Percentiles rank a stretch among this genome's conserved stretches.
Evolutionary conservation across 2,797 vertebrate species (phyloP).

Genomic region (Tadarida brasiliensis): DNA sequence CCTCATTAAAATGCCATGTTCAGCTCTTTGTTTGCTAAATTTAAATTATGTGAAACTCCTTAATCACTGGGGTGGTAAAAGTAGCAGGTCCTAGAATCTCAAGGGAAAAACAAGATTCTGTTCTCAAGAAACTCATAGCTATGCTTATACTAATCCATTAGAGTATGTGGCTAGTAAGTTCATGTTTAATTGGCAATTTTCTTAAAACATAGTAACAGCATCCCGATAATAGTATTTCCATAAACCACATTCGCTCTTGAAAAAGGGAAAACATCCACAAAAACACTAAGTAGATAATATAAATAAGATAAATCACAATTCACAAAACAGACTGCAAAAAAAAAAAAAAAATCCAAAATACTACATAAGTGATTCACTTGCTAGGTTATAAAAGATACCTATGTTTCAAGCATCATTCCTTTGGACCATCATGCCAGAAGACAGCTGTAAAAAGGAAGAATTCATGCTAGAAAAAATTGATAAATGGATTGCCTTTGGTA

Average conservation of each 20-base stretch:
- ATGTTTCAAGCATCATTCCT: conserved; percentile 25
- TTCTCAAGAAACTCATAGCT: conserved; percentile 50
- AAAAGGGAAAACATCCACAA: conserved; percentile 43
- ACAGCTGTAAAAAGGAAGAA: background rate
- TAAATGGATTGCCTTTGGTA: conserved; percentile 19
- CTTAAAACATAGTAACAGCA: background rate
- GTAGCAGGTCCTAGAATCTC: conserved; percentile 17
- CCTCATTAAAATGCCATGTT: conserved; percentile 74
- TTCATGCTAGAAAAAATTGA: background rate
- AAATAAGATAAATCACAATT: conserved; percentile 31
- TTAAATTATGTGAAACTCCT: conserved; percentile 74
- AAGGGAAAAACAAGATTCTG: background rate
- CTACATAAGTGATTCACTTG: background rate
- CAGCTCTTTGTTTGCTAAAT: conserved; percentile 71
- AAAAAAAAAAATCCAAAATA: background rate
- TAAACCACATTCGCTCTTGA: conserved; percentile 13
- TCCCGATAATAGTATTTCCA: conserved; percentile 1
- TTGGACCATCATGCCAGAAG: background rate
- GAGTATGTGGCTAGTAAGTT: conserved; percentile 61
- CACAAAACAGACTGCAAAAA: background rate
- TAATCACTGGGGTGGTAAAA: conserved; percentile 69
- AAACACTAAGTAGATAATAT: background rate
- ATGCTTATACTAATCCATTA: conserved; percentile 13
- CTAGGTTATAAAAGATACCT: background rate
- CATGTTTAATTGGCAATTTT: conserved; percentile 64